A percentile compares a stretch with the other conserved stretches of the same genome.
phyloP scores from a whole-genome alignment of 2,888 invertebrate genomes.

The Perdita meconis region DNA sequence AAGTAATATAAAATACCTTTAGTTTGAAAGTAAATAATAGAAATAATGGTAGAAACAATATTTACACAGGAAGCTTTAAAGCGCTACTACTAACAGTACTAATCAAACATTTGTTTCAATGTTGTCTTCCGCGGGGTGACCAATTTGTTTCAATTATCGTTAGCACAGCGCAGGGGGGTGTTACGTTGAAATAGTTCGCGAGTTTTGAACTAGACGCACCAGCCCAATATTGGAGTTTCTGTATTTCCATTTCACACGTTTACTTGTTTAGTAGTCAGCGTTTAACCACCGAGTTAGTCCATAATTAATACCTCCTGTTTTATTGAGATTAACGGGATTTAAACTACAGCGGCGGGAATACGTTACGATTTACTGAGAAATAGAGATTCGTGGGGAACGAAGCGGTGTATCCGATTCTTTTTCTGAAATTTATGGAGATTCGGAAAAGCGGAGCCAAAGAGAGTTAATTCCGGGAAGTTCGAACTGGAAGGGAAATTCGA shows the following conservation, averaged over 20 bases:
- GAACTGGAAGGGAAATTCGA: background rate
- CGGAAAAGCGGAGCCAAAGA: background rate
- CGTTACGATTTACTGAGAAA: background rate
- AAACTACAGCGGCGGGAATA: background rate
- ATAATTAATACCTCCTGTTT: conserved; percentile 2
- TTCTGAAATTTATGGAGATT: background rate
- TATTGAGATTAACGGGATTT: background rate
- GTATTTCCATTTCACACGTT: background rate
- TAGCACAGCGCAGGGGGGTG: background rate
- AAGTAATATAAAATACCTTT: too few relatives aligned
- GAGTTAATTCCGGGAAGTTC: background rate
- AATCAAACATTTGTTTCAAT: conserved; percentile 25
- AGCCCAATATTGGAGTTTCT: conserved; percentile 11
- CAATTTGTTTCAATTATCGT: conserved; percentile 37
- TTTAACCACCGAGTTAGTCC: background rate
- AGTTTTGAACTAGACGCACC: conserved; percentile 8
- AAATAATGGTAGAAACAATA: conserved; percentile 3
- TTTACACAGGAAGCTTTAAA: background rate
- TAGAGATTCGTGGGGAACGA: background rate
- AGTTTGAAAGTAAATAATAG: too few relatives aligned
- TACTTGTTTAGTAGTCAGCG: background rate
- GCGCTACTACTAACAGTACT: conserved; percentile 13
- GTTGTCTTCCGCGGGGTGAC: background rate
- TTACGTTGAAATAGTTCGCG: conserved; percentile 21
- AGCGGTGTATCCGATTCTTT: too few relatives aligned